These are phyloP conservation scores for Channa maculata DNA, from an alignment of 2,113 vertebrate genomes.

Conservation along the genomic window DNA sequence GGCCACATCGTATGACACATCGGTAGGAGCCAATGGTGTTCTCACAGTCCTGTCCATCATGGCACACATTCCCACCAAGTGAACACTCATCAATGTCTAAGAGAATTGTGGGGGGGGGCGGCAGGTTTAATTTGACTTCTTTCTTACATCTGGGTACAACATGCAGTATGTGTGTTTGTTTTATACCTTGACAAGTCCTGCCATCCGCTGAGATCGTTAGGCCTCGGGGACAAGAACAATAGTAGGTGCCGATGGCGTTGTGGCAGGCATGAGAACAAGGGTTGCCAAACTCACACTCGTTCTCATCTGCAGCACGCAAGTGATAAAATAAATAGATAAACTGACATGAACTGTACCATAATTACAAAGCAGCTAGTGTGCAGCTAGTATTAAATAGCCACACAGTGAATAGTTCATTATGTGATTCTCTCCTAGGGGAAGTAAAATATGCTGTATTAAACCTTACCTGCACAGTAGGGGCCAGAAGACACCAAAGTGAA, in stretches of 20 bases:
- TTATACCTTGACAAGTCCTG: slow-evolving; percentile 91
- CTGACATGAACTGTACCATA: no score
- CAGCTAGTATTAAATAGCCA: no score
- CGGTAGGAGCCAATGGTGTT: slow-evolving; percentile 92
- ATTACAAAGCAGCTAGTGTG: no score
- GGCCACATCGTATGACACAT: slow-evolving; percentile 88
- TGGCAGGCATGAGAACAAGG: slow-evolving; percentile 95
- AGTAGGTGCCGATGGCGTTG: slow-evolving; percentile 91
- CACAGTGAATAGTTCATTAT: not conserved
- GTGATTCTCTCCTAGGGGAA: not conserved
- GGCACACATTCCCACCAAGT: slow-evolving; percentile 85
- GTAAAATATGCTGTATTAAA: not conserved
- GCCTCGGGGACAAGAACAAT: slow-evolving; percentile 93
- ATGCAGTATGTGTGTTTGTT: not conserved
- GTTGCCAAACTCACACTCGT: slow-evolving; percentile 88
- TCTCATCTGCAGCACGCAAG: slow-evolving; percentile 86
- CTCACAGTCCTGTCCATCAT: slow-evolving; percentile 89
- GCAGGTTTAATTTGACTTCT: no score
- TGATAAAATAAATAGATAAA: not conserved
- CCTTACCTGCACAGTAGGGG: slow-evolving; percentile 92
- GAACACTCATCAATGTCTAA: slow-evolving; percentile 95
- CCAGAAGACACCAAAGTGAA: slow-evolving; percentile 89
- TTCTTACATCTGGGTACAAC: no score
- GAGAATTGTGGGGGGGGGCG: slow-evolving; percentile 21
- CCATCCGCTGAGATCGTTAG: slow-evolving; percentile 94